Evolutionary conservation across 2,797 vertebrate genomes (phyloP).

Genomic region (Chelon labrosus): DNA sequence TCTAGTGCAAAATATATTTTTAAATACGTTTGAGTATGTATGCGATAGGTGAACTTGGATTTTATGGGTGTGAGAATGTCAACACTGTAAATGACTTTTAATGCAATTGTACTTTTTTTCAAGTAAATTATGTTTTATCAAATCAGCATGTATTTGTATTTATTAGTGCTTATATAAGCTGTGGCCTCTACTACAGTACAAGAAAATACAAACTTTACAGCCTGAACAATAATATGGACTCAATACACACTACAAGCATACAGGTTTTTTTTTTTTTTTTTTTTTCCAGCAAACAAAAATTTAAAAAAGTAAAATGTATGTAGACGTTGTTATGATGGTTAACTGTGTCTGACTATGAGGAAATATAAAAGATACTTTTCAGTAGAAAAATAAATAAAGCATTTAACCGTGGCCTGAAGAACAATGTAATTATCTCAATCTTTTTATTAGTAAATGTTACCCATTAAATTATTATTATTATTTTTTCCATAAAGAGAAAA

Average conservation of each 20-base stretch:
- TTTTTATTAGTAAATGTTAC: conserved; percentile 69
- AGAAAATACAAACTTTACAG: conserved; percentile 34
- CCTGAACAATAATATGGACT: conserved; percentile 30
- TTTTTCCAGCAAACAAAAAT: conserved; percentile 70
- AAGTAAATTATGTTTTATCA: conserved; percentile 74
- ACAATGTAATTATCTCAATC: conserved; percentile 40
- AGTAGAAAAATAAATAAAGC: conserved; percentile 82
- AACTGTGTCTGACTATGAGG: conserved; percentile 73
- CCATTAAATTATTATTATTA: conserved; percentile 53
- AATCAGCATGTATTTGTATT: conserved; percentile 41
- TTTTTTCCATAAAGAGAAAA: conserved; percentile 55
- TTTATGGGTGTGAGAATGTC: conserved; percentile 37
- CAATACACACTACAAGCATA: conserved; percentile 15
- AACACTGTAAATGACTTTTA: conserved; percentile 7
- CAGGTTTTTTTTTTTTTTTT: conserved; percentile 54
- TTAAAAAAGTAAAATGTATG: conserved; percentile 40
- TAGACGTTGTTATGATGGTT: conserved; percentile 78
- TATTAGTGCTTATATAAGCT: conserved; percentile 28
- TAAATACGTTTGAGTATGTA: conserved; percentile 33
- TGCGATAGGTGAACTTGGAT: conserved; percentile 55
- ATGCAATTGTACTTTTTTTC: conserved; percentile 32
- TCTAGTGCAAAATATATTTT: neutral
- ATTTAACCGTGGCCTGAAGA: conserved; percentile 43
- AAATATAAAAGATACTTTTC: conserved; percentile 85
- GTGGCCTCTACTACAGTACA: conserved; percentile 19